These are phyloP conservation scores for Cephus runcator DNA, from an alignment of 2,888 invertebrate species.

Conservation along the genomic window DNA sequence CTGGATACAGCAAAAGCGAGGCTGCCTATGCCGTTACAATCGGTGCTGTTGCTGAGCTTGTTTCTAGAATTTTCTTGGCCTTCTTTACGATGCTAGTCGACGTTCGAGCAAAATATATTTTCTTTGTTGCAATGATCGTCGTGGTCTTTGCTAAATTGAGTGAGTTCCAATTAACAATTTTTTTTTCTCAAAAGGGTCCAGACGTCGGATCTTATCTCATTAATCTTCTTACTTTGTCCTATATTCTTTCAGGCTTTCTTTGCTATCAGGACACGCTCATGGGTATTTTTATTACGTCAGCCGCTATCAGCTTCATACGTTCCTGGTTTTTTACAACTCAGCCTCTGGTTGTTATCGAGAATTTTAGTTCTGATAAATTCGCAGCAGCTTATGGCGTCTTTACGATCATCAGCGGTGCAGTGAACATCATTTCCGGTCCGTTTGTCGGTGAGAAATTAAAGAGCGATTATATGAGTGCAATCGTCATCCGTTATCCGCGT, in stretches of 20 bases:
- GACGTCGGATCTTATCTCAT: background rate
- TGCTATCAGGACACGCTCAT: conserved; percentile 69
- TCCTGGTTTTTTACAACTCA: conserved; percentile 78
- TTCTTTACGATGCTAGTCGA: conserved; percentile 71
- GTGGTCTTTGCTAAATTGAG: conserved; percentile 77
- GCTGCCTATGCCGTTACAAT: conserved; percentile 77
- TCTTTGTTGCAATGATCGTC: conserved; percentile 73
- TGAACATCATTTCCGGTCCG: conserved; percentile 76
- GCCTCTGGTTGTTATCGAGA: conserved; percentile 77
- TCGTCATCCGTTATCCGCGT: background rate
- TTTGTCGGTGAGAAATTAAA: conserved; percentile 70
- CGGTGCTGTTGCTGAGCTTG: conserved; percentile 76
- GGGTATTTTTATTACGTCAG: conserved; percentile 72
- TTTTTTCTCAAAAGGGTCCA: background rate
- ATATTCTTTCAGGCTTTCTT: conserved; percentile 69
- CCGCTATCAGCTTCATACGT: conserved; percentile 74
- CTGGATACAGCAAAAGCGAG: conserved; percentile 70
- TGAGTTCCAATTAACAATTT: conserved; percentile 58
- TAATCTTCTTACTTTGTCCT: background rate
- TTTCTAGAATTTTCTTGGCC: conserved; percentile 74
- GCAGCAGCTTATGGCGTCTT: conserved; percentile 79
- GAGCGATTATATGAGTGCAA: background rate
- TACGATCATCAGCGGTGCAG: conserved; percentile 77
- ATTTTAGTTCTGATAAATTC: conserved; percentile 75
- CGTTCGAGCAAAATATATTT: conserved; percentile 74